Percentiles rank a stretch among this genome's conserved stretches.
Conservation (phyloP, 1,140 invertebrate genomes). For the Zaprionus nigranus region DNA sequence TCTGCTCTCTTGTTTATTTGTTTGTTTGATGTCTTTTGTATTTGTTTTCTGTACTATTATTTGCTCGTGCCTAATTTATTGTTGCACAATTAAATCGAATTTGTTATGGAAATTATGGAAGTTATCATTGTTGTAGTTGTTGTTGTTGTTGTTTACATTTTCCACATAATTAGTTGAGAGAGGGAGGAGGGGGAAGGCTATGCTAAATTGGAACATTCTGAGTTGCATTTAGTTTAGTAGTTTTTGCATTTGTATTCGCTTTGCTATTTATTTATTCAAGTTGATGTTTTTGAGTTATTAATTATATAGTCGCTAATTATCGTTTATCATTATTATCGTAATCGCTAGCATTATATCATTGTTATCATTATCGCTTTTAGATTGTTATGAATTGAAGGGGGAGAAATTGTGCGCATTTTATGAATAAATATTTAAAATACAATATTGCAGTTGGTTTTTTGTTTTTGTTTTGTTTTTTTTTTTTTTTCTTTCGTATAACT, state of each 20-base stretch:
- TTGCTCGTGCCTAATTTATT: slow-evolving; percentile 63
- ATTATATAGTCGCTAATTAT: slow-evolving; percentile 71
- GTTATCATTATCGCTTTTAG: slow-evolving; percentile 34
- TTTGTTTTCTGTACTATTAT: slow-evolving; percentile 33
- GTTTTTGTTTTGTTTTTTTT: slow-evolving; percentile 27
- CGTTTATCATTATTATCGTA: slow-evolving; percentile 41
- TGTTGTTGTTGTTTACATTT: slow-evolving; percentile 40
- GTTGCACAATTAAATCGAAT: slow-evolving; percentile 71
- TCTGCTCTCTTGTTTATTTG: slow-evolving; percentile 35
- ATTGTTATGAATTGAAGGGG: slow-evolving; percentile 34
- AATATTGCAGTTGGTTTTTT: slow-evolving; percentile 71
- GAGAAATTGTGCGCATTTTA: slow-evolving; percentile 48
- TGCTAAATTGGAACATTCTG: slow-evolving; percentile 80
- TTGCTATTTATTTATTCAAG: slow-evolving; percentile 36
- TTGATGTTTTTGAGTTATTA: slow-evolving; percentile 55
- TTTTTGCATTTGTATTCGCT: slow-evolving; percentile 53
- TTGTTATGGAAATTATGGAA: slow-evolving; percentile 59
- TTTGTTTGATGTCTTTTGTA: slow-evolving; percentile 37
- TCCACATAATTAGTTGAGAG: slow-evolving; percentile 68
- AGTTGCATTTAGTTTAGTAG: slow-evolving; percentile 69
- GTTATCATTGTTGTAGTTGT: slow-evolving; percentile 1
- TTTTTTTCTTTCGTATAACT: slow-evolving; percentile 30
- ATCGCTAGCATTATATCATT: slow-evolving; percentile 53
- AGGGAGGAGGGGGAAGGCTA: slow-evolving; percentile 28
- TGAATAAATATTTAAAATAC: slow-evolving; percentile 83